Evolutionary conservation across 2,888 invertebrate genomes (phyloP).

Genomic region (Gymnoscelis rufifasciata): DNA sequence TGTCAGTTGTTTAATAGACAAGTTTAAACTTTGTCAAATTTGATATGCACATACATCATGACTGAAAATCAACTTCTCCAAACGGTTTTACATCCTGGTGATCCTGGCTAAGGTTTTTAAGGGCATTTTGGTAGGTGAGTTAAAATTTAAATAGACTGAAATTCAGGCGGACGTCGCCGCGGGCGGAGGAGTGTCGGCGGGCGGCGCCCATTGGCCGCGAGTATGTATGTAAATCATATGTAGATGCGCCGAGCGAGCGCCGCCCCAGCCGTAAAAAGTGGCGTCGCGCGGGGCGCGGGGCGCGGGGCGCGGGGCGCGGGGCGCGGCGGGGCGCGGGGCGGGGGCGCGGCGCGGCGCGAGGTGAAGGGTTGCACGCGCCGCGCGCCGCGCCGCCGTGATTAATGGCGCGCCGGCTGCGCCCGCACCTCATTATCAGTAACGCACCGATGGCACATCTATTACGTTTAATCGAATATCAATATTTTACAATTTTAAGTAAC

Average conservation of each 20-base stretch:
- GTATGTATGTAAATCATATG: conserved; percentile 63
- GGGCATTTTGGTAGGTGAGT: too few species aligned
- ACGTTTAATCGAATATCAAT: conserved; percentile 17
- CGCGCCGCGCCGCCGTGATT: conserved; percentile 53
- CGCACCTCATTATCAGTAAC: conserved; percentile 23
- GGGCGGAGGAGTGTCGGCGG: conserved; percentile 3
- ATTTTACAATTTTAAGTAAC: conserved; percentile 5
- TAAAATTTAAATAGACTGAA: too few species aligned
- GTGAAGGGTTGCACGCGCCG: conserved; percentile 42
- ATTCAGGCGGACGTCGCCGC: not conserved
- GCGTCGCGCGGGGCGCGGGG: conserved; percentile 15
- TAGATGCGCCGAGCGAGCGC: conserved; percentile 46
- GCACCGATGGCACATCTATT: conserved; percentile 18
- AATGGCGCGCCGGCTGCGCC: conserved; percentile 35
- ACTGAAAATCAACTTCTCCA: too few species aligned
- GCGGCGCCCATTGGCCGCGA: conserved; percentile 17
- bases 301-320: conserved; percentile 19
- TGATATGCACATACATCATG: too few species aligned
- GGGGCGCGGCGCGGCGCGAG: conserved; percentile 19
- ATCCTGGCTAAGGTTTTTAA: too few species aligned
- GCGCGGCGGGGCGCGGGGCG: conserved; percentile 13
- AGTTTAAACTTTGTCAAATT: too few species aligned
- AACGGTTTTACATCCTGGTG: too few species aligned
- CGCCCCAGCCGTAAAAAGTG: conserved; percentile 31
- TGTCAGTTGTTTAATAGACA: too few species aligned